Conservation (phyloP, 2,113 vertebrate genomes). For the Lophochroa leadbeateri region DNA sequence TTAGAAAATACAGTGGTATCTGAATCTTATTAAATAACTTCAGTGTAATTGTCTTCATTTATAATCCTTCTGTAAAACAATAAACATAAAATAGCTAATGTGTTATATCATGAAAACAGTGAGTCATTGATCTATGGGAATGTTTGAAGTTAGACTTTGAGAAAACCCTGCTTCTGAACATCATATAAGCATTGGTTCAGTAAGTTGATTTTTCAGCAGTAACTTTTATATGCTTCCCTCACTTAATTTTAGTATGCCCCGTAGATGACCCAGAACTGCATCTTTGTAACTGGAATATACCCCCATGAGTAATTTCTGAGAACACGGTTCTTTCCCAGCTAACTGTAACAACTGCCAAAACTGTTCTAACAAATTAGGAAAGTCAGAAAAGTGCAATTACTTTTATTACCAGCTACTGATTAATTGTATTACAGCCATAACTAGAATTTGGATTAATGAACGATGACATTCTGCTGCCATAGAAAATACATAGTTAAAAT, state of each 20-base stretch:
- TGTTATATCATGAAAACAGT: neutral
- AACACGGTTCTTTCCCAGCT: neutral
- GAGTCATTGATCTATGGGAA: neutral
- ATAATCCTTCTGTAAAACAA: neutral
- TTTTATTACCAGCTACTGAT: slow-evolving; percentile 4
- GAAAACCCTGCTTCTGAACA: neutral
- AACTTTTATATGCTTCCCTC: neutral
- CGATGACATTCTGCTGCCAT: neutral
- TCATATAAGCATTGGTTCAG: slow-evolving; percentile 4
- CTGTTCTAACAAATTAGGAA: neutral
- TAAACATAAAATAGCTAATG: neutral
- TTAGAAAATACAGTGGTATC: neutral
- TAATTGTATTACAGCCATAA: neutral
- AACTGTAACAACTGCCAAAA: neutral
- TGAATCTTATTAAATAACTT: neutral
- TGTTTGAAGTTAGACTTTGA: neutral
- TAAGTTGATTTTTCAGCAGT: slow-evolving; percentile 40
- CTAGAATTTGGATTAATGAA: neutral
- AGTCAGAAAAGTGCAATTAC: neutral
- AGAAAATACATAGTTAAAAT: neutral
- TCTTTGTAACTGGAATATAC: neutral
- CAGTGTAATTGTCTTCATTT: neutral
- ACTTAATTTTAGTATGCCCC: neutral
- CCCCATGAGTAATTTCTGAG: neutral
- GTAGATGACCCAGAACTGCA: neutral